Evolutionary conservation across 2,113 vertebrate genomes (phyloP).

Genomic region (Chaetops frenatus): DNA sequence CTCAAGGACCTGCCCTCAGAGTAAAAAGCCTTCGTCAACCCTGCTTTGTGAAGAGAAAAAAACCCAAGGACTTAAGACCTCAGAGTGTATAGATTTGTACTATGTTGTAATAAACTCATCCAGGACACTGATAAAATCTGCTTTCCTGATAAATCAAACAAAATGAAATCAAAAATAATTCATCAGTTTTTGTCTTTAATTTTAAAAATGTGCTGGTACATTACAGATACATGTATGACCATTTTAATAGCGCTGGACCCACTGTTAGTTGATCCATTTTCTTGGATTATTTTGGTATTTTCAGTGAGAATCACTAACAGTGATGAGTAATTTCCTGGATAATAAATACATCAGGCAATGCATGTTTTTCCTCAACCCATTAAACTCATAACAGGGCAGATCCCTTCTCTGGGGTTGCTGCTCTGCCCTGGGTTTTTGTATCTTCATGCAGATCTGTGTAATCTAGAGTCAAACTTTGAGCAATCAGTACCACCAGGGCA

Average conservation of each 20-base stretch:
- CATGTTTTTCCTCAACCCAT: neutral
- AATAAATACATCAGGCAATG: neutral
- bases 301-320: neutral
- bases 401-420: neutral
- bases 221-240: neutral
- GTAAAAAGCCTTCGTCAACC: neutral
- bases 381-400: neutral
- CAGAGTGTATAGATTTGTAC: neutral
- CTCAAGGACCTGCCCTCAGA: neutral
- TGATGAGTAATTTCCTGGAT: conserved; percentile 5
- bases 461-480: neutral
- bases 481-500: conserved; percentile 20
- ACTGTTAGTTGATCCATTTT: neutral
- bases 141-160: neutral
- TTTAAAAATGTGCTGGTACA: neutral
- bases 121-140: neutral
- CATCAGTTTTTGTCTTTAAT: neutral
- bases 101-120: neutral
- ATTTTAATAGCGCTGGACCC: neutral
- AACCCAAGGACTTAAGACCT: neutral
- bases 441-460: neutral
- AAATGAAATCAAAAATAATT: neutral
- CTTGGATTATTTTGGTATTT: conserved; percentile 14
- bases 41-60: neutral
- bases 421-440: neutral